Evolutionary conservation across 2,797 vertebrate genomes (phyloP).

Genomic region (Myiotriccus ornatus): DNA sequence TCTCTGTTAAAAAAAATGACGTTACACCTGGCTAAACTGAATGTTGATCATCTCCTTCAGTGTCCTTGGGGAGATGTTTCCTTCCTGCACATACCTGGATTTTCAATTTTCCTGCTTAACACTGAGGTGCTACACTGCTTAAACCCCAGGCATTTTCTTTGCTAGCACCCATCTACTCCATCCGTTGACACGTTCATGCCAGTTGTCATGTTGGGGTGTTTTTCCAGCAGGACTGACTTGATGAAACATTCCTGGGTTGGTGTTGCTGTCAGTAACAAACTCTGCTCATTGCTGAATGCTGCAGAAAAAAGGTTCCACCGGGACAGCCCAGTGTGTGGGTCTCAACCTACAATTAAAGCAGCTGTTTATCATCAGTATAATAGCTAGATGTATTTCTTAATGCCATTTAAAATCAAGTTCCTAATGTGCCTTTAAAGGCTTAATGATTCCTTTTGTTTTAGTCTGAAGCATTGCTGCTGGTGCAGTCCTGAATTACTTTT

Average conservation of each 20-base stretch:
- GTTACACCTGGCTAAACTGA: not conserved
- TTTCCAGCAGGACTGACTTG: not conserved
- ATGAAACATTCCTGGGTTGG: rapidly evolving
- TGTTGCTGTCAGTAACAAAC: not conserved
- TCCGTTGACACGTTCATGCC: rapidly evolving
- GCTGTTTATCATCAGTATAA: not conserved
- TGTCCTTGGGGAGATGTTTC: not conserved
- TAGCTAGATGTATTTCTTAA: not conserved
- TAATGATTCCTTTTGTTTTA: not conserved
- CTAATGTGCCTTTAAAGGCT: not conserved
- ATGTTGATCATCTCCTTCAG: not conserved
- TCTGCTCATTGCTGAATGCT: not conserved
- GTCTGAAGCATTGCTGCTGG: not conserved
- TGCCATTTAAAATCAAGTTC: not conserved
- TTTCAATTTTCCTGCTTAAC: not conserved
- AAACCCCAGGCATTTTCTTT: not conserved
- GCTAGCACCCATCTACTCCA: not conserved
- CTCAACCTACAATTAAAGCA: not conserved
- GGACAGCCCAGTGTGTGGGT: not conserved
- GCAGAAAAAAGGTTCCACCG: not conserved
- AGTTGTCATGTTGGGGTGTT: not conserved
- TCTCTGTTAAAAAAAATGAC: not conserved
- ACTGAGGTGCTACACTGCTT: not conserved
- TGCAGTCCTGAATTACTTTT: not conserved
- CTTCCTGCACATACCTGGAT: not conserved